phyloP scores from a whole-genome alignment of 2,113 vertebrate genomes.

The Catharus fuscescens region DNA sequence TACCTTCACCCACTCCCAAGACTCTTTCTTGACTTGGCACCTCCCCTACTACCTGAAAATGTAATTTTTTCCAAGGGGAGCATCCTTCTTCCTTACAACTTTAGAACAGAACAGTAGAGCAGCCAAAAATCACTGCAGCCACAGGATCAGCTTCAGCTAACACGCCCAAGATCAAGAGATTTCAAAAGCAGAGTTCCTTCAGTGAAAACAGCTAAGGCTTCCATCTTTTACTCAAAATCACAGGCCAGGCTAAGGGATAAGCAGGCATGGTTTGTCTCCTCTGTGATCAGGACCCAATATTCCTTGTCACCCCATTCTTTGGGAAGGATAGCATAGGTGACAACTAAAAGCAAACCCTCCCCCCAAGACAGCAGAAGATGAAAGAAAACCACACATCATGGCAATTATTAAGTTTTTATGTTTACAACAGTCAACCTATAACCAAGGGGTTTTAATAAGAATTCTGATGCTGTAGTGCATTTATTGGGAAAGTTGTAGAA shows the following conservation, averaged over 20 bases:
- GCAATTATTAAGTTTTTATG: background rate
- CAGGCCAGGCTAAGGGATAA: background rate
- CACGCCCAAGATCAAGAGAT: background rate
- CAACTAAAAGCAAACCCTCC: background rate
- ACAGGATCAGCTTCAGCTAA: background rate
- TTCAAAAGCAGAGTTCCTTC: background rate
- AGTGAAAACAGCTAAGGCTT: background rate
- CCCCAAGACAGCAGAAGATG: background rate
- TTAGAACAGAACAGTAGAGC: background rate
- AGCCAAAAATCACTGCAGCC: background rate
- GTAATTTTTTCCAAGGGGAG: background rate
- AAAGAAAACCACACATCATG: background rate
- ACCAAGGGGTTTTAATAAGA: background rate
- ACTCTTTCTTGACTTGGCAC: background rate
- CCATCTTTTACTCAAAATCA: background rate
- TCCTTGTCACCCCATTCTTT: background rate
- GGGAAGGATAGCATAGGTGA: background rate
- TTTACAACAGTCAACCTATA: background rate
- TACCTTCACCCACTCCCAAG: background rate
- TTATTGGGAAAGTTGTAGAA: background rate
- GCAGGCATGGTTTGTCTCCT: background rate
- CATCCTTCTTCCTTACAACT: background rate
- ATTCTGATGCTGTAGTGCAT: background rate
- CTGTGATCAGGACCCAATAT: background rate
- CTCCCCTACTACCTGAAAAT: background rate